Conservation (phyloP, 2,888 invertebrate species). For the Catocala sponsa region DNA sequence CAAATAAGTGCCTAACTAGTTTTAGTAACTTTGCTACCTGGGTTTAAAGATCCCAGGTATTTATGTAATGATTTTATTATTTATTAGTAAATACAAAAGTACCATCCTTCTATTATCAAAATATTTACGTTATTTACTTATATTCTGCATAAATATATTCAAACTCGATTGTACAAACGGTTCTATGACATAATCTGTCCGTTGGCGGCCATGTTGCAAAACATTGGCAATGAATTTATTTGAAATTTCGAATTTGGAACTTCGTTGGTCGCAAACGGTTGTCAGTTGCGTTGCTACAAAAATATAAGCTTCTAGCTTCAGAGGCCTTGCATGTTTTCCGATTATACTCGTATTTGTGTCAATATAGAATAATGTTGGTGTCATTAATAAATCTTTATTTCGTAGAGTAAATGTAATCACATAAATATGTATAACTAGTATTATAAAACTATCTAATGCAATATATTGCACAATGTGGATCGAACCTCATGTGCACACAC, state of each 20-base stretch:
- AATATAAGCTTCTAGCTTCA: constrained; percentile 75
- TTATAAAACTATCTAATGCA: constrained; percentile 19
- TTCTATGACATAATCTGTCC: constrained; percentile 23
- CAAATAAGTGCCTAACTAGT: too few species aligned
- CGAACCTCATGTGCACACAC: constrained; percentile 10
- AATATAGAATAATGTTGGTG: constrained; percentile 54
- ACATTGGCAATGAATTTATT: constrained; percentile 35
- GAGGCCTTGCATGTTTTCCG: constrained; percentile 77
- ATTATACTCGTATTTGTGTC: constrained; percentile 56
- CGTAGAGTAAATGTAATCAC: constrained; percentile 20
- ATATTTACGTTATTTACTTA: not conserved
- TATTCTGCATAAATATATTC: constrained; percentile 13
- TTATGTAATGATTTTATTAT: too few species aligned
- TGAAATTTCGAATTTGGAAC: constrained; percentile 5
- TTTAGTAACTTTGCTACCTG: too few species aligned
- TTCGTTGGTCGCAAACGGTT: constrained; percentile 43
- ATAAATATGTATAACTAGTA: constrained; percentile 1
- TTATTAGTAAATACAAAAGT: too few species aligned
- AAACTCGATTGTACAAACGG: constrained; percentile 46
- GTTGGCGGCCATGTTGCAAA: constrained; percentile 41
- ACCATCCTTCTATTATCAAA: too few species aligned
- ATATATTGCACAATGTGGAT: constrained; percentile 23
- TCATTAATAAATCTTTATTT: constrained; percentile 48
- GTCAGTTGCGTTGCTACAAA: constrained; percentile 68
- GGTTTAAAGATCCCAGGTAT: too few species aligned